phyloP scores from a whole-genome alignment of 2,797 vertebrate genomes.

The Calcarius lapponicus region DNA sequence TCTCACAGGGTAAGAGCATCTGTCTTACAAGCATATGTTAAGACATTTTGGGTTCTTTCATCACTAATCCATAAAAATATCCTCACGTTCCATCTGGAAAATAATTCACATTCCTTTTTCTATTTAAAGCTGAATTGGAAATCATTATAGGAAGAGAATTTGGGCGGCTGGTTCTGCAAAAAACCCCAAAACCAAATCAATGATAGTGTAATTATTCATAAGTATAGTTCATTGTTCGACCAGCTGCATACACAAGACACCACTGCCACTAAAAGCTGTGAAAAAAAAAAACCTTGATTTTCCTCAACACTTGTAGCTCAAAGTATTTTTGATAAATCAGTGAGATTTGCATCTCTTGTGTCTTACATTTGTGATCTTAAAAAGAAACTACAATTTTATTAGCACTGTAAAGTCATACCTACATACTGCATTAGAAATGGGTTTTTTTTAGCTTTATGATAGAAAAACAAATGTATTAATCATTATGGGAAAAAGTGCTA shows the following conservation, averaged over 20 bases:
- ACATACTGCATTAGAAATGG: background rate
- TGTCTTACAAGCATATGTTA: background rate
- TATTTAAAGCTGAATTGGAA: slow-evolving; percentile 25
- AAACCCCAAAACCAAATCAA: background rate
- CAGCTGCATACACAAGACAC: background rate
- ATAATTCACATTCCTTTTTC: background rate
- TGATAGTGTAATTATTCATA: background rate
- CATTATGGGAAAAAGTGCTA: background rate
- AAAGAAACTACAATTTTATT: background rate
- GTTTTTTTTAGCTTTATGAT: background rate
- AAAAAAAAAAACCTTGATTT: slow-evolving; percentile 20
- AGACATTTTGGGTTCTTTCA: background rate
- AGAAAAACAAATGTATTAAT: slow-evolving; percentile 15
- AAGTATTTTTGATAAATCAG: background rate
- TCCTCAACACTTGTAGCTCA: background rate
- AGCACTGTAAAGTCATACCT: background rate
- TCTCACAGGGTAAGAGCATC: background rate
- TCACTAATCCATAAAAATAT: background rate
- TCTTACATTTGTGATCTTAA: background rate
- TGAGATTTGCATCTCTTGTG: background rate
- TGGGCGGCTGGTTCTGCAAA: background rate
- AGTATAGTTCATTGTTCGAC: background rate
- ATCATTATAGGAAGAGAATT: background rate
- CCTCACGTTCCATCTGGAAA: background rate
- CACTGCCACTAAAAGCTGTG: background rate